These are phyloP conservation scores for Mallateleia sp. DNA, from an alignment of 2,888 invertebrate genomes.

Conservation along the genomic window DNA sequence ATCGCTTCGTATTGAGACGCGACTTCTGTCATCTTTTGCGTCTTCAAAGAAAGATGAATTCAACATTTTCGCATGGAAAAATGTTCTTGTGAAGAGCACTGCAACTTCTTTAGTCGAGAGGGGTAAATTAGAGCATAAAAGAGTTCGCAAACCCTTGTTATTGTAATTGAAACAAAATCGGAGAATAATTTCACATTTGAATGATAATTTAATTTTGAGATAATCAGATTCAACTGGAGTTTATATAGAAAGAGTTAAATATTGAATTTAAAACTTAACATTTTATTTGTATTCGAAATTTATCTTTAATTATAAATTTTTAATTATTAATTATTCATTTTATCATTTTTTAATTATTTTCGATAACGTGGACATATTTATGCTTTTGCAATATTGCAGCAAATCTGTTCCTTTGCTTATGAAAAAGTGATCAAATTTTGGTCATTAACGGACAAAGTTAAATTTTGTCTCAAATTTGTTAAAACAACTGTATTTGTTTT, in stretches of 20 bases:
- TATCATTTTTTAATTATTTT: too few species aligned
- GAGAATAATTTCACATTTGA: background rate
- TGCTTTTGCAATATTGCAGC: too few species aligned
- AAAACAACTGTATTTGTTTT: slow-evolving; percentile 26
- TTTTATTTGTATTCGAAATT: too few species aligned
- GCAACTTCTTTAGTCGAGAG: background rate
- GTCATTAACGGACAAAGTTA: too few species aligned
- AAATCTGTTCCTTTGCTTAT: too few species aligned
- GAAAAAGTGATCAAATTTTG: too few species aligned
- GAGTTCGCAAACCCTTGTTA: background rate
- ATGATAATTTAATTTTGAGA: background rate
- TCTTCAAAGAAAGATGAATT: background rate
- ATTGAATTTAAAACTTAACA: too few species aligned
- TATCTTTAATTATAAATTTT: too few species aligned
- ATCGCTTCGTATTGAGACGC: background rate
- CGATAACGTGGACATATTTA: too few species aligned
- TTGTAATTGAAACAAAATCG: too few species aligned
- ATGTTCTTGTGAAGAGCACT: background rate
- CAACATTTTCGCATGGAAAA: background rate
- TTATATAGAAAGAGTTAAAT: background rate
- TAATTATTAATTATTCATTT: too few species aligned
- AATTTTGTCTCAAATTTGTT: slow-evolving; percentile 8
- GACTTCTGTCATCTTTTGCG: slow-evolving; percentile 8
- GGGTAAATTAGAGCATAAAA: background rate
- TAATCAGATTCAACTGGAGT: too few species aligned